Base-by-base conservation (phyloP, 2,797 vertebrate species). In the Poliocrania exsul region DNA sequence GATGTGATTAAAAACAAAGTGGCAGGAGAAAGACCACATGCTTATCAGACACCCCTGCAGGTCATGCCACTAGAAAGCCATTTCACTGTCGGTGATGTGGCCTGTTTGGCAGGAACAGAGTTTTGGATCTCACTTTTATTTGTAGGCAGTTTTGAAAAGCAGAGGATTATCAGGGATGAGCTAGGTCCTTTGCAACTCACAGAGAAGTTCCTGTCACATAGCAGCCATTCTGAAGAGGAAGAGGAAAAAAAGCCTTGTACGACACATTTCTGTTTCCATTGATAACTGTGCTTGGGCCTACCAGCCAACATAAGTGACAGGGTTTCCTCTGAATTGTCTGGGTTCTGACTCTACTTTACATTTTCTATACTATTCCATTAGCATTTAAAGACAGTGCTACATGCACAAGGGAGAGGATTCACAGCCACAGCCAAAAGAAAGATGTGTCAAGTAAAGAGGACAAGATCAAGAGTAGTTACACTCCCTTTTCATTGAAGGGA, bases 1-100 rank as follows among this genome's bases (percentile, higher is more conserved):
- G 58, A 50, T 81, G 33, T 78, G 85, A 89, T 89, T 65, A 66
- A 94, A 97, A 95, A 61, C 90, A 82, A 90, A 26, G 40, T 54
- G 92, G 49, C 84, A 94, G 46, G 81, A 94, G 90, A 80, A 87
- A 71, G 46, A 29, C 40, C 79, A 77, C 29, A 5, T 33, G 93
- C 60, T 74, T 72, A 49, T 90, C 78, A 74, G 92, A 77, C 61
- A 69, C 53, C 38, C 57, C 84, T 72, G 86, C 75, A 82, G 88
- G 83, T 85, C 94, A 87, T 0, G 0, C 64, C 72, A 73, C 53
- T 66, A 10, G 67, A 86, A 75, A 88, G 53, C 54, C 62, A n/a
- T 80, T 82, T 77, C 64, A 58, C n/a, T 75, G 42, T 54, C 64
- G 42, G 77, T 10, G 8, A 65, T 56, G 66, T 23, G 42, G 61